Percentiles rank a stretch among this genome's conserved stretches.
phyloP scores from a whole-genome alignment of 2,888 invertebrate genomes.

The Teleiodes luculella region DNA sequence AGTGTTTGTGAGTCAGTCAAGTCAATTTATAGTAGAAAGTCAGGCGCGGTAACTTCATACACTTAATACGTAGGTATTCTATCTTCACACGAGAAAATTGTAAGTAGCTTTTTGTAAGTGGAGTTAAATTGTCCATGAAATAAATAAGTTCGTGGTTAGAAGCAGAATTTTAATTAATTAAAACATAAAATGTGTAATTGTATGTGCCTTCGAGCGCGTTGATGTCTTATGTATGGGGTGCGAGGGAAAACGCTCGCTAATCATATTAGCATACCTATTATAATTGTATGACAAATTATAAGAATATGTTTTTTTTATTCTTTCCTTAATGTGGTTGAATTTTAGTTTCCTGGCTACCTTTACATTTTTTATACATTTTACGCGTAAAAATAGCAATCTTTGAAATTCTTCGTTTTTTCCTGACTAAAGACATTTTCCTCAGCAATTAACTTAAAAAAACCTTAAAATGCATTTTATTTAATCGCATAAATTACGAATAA shows the following conservation, averaged over 20 bases:
- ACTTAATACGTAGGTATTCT: background rate
- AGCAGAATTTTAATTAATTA: slow-evolving; percentile 1
- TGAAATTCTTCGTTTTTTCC: no score
- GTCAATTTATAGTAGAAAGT: slow-evolving; percentile 12
- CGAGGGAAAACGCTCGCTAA: background rate
- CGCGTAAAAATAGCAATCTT: no score
- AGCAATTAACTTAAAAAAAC: no score
- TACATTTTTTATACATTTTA: no score
- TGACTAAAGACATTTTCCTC: no score
- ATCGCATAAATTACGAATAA: no score
- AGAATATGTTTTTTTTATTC: no score
- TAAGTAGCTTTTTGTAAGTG: background rate
- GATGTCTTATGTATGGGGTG: slow-evolving; percentile 54
- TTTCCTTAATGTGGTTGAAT: no score
- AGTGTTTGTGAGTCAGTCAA: background rate
- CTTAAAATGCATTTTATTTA: no score
- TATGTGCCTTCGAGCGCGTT: slow-evolving; percentile 46
- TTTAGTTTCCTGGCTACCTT: no score
- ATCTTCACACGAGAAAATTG: slow-evolving; percentile 5
- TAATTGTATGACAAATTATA: no score
- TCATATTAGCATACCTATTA: background rate
- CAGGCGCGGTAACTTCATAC: background rate
- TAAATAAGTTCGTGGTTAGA: slow-evolving; percentile 2
- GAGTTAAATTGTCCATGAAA: slow-evolving; percentile 10
- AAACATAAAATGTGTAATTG: background rate